A percentile compares a stretch with the other conserved stretches of the same genome.
phyloP scores from a whole-genome alignment of 2,113 vertebrate genomes.

The Lepus timidus region DNA sequence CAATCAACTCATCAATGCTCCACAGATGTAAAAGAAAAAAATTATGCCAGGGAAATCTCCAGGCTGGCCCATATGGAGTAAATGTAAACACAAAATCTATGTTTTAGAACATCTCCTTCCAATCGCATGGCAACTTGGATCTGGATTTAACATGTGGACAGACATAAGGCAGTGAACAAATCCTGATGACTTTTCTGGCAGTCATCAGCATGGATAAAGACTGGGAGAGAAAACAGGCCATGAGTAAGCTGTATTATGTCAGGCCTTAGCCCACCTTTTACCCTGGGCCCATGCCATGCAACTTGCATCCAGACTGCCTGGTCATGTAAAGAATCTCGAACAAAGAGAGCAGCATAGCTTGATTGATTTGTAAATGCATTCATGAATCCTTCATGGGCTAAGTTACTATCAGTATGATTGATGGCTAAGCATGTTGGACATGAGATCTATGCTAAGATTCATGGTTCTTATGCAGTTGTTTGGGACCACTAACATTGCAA shows the following conservation, averaged over 20 bases:
- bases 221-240: slow-evolving; percentile 19
- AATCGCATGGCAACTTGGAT: slow-evolving; percentile 53
- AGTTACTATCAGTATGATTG: background rate
- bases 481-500: background rate
- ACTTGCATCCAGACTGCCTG: background rate
- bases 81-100: slow-evolving; percentile 63
- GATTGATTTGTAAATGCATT: background rate
- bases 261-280: background rate
- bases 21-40: slow-evolving; percentile 72
- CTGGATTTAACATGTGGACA: slow-evolving; percentile 45
- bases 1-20: slow-evolving; percentile 35
- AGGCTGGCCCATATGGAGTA: slow-evolving; percentile 52
- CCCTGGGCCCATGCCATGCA: background rate
- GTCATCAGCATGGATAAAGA: background rate
- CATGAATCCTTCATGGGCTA: background rate
- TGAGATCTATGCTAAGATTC: background rate
- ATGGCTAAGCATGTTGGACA: background rate
- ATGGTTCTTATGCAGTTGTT: background rate
- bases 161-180: slow-evolving; percentile 49
- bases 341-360: background rate
- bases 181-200: slow-evolving; percentile 55
- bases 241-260: background rate
- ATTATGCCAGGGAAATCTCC: slow-evolving; percentile 57
- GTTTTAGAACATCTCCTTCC: slow-evolving; percentile 65
- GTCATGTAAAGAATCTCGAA: background rate